A percentile compares a stretch with the other conserved stretches of the same genome.
phyloP scores from a whole-genome alignment of 2,113 vertebrate genomes.

The Spheniscus mendiculus region DNA sequence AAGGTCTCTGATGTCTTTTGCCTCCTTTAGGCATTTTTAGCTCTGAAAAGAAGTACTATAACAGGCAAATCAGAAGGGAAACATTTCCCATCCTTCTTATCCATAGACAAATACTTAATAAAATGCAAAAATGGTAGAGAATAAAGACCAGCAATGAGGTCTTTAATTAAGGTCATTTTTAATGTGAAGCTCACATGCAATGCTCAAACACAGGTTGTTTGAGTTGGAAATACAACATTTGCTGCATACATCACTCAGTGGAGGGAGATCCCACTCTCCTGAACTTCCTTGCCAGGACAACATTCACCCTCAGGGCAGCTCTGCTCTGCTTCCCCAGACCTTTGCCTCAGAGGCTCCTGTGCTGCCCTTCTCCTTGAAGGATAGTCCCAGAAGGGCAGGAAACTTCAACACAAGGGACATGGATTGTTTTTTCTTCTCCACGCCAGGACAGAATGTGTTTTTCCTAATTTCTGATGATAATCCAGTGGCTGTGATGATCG shows the following conservation, averaged over 20 bases:
- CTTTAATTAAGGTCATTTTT: not conserved
- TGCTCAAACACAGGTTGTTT: not conserved
- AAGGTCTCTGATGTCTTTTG: not conserved
- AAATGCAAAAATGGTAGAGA: not conserved
- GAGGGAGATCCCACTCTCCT: not conserved
- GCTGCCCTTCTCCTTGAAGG: not conserved
- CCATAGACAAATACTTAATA: not conserved
- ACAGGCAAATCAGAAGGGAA: not conserved
- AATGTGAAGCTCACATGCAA: not conserved
- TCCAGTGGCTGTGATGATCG: not conserved
- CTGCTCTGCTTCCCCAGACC: not conserved
- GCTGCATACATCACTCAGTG: too few species aligned
- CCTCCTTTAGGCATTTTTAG: not conserved
- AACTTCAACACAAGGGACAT: not conserved
- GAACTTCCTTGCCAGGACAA: not conserved
- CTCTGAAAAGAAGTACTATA: not conserved
- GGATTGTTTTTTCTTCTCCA: not conserved
- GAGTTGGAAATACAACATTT: not conserved
- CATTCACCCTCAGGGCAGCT: not conserved
- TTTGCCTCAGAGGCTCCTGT: not conserved
- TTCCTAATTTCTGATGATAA: not conserved
- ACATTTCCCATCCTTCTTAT: not conserved
- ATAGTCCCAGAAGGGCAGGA: not conserved
- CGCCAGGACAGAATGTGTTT: not conserved
- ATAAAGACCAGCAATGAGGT: not conserved